Percentiles rank a stretch among this genome's conserved stretches.
phyloP scores from a whole-genome alignment of 2,888 invertebrate species.

The Pollenia angustigena region DNA sequence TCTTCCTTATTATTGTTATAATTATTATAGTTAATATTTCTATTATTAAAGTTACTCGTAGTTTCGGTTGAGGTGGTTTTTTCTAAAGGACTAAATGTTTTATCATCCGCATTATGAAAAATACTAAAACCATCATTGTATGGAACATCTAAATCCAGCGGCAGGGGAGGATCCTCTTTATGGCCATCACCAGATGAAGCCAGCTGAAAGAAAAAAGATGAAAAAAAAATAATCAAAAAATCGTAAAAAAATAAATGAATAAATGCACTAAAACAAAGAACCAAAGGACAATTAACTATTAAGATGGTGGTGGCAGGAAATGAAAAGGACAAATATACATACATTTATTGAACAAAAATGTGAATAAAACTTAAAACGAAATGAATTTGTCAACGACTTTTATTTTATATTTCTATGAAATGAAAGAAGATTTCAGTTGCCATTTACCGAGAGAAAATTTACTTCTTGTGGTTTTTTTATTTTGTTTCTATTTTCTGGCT shows the following conservation, averaged over 20 bases:
- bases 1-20: constrained; percentile 68
- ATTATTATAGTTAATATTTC: constrained; percentile 67
- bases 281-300: neutral
- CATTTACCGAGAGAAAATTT: constrained; percentile 23
- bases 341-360: constrained; percentile 18
- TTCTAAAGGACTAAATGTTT: constrained; percentile 74
- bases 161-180: constrained; percentile 86
- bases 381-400: constrained; percentile 39
- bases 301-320: neutral
- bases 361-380: constrained; percentile 31
- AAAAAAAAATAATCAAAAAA: neutral
- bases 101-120: constrained; percentile 81
- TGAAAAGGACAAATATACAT: constrained; percentile 20
- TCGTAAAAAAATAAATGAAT: constrained; percentile 24
- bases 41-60: constrained; percentile 68
- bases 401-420: constrained; percentile 13
- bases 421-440: constrained; percentile 27
- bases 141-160: constrained; percentile 88
- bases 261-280: constrained; percentile 31
- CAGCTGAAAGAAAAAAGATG: constrained; percentile 69
- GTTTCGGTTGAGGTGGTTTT: constrained; percentile 73
- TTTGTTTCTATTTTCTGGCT: neutral
- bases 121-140: constrained; percentile 87
- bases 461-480: constrained; percentile 3
- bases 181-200: constrained; percentile 77